These are phyloP conservation scores for Agrenia bidenticulata DNA, from an alignment of 2,888 invertebrate species.

Conservation along the genomic window DNA sequence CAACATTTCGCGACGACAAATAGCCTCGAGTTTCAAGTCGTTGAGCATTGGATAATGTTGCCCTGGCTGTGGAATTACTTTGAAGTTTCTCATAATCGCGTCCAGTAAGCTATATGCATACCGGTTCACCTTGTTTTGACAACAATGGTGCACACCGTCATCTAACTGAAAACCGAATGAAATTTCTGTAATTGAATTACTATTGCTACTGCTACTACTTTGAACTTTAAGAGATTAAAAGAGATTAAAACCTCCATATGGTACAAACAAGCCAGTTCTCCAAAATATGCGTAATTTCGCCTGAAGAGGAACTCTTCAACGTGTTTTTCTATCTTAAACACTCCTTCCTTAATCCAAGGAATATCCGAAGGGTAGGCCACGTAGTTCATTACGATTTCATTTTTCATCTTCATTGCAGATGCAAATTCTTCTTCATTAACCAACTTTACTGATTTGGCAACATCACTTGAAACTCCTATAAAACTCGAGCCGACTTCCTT, in stretches of 20 bases:
- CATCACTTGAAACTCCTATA: no score
- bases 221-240: no score
- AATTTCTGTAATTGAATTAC: neutral
- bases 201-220: no score
- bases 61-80: neutral
- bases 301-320: neutral
- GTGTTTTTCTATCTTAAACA: neutral
- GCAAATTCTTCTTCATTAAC: no score
- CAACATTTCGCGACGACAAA: constrained; percentile 2
- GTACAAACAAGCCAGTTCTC: constrained; percentile 2
- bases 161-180: neutral
- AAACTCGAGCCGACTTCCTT: neutral
- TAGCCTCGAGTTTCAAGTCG: neutral
- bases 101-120: constrained; percentile 6
- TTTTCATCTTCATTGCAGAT: neutral
- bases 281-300: constrained; percentile 5
- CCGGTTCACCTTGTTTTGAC: neutral
- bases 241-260: constrained; percentile 8
- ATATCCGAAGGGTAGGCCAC: neutral
- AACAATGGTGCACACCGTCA: constrained; percentile 1
- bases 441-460: no score
- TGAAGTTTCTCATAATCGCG: neutral
- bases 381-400: neutral
- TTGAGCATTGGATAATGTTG: constrained; percentile 6
- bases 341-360: constrained; percentile 1